These are phyloP conservation scores for Cuculus canorus DNA, from an alignment of 2,797 vertebrate species.

Conservation along the genomic window DNA sequence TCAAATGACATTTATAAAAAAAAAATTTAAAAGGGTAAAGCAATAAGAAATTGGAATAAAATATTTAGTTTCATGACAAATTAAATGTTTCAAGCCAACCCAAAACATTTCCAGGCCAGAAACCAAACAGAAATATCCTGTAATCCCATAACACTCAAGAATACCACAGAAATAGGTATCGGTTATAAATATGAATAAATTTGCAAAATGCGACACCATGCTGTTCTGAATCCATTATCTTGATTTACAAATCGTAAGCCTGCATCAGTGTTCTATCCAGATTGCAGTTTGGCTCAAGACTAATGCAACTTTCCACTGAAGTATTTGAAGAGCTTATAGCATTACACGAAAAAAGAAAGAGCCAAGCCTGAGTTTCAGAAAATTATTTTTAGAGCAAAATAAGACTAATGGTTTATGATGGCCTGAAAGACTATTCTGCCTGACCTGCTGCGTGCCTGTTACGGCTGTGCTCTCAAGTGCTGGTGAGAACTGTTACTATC, in stretches of 20 bases:
- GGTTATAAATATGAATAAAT: neutral
- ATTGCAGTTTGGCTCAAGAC: neutral
- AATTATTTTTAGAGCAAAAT: conserved; percentile 26
- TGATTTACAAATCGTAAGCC: conserved; percentile 14
- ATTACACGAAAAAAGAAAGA: neutral
- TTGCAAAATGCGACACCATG: neutral
- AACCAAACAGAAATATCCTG: conserved; percentile 29
- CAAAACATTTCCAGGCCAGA: conserved; percentile 43
- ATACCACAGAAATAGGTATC: neutral
- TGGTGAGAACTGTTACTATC: neutral
- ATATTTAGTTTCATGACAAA: conserved; percentile 38
- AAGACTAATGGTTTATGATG: neutral
- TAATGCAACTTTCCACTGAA: neutral
- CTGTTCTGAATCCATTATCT: neutral
- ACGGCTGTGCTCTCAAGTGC: neutral
- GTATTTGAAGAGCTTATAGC: neutral
- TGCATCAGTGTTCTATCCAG: neutral
- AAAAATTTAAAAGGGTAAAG: conserved; percentile 28
- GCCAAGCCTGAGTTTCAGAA: neutral
- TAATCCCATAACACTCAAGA: neutral
- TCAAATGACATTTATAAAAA: conserved; percentile 21
- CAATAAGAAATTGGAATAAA: conserved; percentile 40
- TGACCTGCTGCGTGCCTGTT: neutral
- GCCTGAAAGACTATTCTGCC: neutral
- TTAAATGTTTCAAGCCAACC: conserved; percentile 27